Conservation (phyloP, 2,797 vertebrate genomes). For the Eospalax fontanierii region DNA sequence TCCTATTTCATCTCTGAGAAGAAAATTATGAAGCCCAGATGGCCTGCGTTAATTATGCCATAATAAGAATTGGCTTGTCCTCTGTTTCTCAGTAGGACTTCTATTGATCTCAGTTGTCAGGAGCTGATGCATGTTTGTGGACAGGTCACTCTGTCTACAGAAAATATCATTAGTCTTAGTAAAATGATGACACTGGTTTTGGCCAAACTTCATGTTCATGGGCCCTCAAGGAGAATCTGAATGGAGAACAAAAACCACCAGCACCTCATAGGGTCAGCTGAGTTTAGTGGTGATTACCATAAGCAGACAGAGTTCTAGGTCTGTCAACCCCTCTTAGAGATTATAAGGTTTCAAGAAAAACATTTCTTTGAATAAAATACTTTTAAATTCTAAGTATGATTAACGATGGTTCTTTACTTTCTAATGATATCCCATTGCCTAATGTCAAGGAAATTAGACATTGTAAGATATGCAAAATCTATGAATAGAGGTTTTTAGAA, state of each 20-base stretch:
- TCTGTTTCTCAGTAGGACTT: not conserved
- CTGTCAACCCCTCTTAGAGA: not conserved
- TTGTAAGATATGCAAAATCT: not conserved
- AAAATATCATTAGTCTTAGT: not conserved
- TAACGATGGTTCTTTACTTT: not conserved
- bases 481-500: not conserved
- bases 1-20: constrained; percentile 51
- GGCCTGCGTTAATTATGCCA: constrained; percentile 33
- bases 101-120: constrained; percentile 51
- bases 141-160: not conserved
- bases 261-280: too few species aligned
- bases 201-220: not conserved
- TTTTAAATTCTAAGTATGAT: not conserved
- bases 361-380: not conserved
- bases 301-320: not conserved
- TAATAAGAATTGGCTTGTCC: constrained; percentile 26
- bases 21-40: constrained; percentile 62
- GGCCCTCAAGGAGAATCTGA: not conserved
- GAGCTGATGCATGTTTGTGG: not conserved
- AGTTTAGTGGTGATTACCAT: not conserved
- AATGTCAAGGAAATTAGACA: not conserved
- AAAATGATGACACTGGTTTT: constrained; percentile 25
- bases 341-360: not conserved
- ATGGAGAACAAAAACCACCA: too few species aligned
- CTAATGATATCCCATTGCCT: not conserved